phyloP scores from a whole-genome alignment of 2,797 vertebrate species.

The Acipenser transmontanus region DNA sequence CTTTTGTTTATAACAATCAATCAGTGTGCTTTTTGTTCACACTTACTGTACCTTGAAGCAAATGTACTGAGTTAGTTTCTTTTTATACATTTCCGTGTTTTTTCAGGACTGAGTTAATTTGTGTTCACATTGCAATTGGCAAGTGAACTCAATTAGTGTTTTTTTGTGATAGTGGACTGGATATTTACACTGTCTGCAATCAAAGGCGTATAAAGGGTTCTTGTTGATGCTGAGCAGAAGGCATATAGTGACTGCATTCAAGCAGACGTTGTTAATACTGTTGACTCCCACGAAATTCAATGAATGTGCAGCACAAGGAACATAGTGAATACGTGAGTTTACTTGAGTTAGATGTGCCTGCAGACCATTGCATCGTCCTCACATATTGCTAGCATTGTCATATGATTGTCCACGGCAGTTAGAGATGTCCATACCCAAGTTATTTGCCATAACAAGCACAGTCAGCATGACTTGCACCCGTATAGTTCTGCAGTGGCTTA shows the following conservation, averaged over 20 bases:
- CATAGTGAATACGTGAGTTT: neutral
- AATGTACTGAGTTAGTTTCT: too few species aligned
- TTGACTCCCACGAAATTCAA: slow-evolving; percentile 9
- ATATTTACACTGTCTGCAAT: too few species aligned
- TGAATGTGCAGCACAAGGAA: slow-evolving; percentile 3
- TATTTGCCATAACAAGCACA: neutral
- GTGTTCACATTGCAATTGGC: too few species aligned
- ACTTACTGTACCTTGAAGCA: too few species aligned
- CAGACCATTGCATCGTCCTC: neutral
- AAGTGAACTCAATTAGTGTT: too few species aligned
- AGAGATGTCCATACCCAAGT: neutral
- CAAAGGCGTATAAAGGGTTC: too few species aligned
- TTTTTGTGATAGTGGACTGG: too few species aligned
- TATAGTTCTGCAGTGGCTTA: neutral
- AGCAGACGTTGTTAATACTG: slow-evolving; percentile 6
- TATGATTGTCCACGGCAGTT: slow-evolving; percentile 1
- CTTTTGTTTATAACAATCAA: too few species aligned
- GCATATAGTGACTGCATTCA: neutral
- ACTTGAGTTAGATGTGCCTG: slow-evolving; percentile 8
- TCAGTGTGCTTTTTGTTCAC: too few species aligned
- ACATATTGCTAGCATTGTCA: neutral
- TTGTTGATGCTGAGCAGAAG: slow-evolving; percentile 5
- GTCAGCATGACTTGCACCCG: neutral
- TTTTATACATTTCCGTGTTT: too few species aligned
- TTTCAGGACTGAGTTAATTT: too few species aligned